Evolutionary conservation across 92 coral and sea anemone genomes (phyloP), one percentile per base, ranked within the genome.

Genomic region (Phenganax stokvisi): DNA sequence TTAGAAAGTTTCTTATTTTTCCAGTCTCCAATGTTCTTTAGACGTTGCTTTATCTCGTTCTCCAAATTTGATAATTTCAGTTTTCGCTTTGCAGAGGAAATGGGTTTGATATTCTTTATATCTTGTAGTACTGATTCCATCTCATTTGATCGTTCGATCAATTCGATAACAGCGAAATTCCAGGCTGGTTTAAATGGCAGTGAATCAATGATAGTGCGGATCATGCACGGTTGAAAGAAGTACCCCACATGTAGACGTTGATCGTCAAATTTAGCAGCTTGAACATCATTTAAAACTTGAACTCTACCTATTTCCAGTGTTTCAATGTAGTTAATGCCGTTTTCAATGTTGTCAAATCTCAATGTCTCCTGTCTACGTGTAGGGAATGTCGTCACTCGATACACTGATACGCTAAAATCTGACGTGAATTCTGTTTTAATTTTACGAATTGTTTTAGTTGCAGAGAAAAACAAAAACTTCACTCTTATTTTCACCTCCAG

Each of bases 71-170:
- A 12, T 29, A 72, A 44, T 53, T 17, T 54, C 52, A 54, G 10
- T 72, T 72, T 47, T 54, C 11, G 57, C 1, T 1, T 72, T 51
- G 10, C 59, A 37, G 77, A 9, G 15, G 57, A 52, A 10, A 8
- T 72, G 6, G 28, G 30, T 13, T 72, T 72, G 9, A 37, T 72
- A 25, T 54, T 72, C 10, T 15, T 9, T 3, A 72, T 72, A 53
- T 72, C 77, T 51, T 72, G 77, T 54, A 72, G 52, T 1, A 72
- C 77, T 51, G 77, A 72, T 27, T 72, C 77, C 77, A 72, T 72
- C 52, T 72, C 77, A 51, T 72, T 44, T 5, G 77, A 47, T 3
- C 77, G 77, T 51, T 72, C 77, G 52, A 72, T 54, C 77, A 72
- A 51, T 47, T 72, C 77, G 27, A 72, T 72, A 9, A 72, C 9